phyloP scores from a whole-genome alignment of 1,140 invertebrate genomes.

The Zaprionus nigranus region DNA sequence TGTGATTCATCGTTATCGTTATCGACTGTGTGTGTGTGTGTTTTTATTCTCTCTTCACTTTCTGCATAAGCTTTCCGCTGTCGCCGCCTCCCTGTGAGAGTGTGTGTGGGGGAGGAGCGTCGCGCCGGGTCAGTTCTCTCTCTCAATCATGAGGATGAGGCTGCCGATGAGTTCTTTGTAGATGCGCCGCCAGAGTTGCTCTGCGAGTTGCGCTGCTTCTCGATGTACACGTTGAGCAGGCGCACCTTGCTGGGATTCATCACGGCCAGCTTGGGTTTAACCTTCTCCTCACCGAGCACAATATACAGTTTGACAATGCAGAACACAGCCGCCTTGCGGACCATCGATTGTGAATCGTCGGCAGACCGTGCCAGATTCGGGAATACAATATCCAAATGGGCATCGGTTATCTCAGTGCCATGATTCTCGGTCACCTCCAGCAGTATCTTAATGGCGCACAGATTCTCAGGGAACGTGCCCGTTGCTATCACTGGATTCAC shows the following conservation, averaged over 20 bases:
- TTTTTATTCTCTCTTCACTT: conserved; percentile 35
- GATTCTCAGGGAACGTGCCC: conserved; percentile 92
- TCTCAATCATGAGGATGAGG: conserved; percentile 81
- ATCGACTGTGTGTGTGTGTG: conserved; percentile 53
- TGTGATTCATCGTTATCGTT: conserved; percentile 48
- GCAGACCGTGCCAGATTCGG: conserved; percentile 94
- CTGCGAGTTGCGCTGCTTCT: conserved; percentile 68
- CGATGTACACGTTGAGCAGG: conserved; percentile 78
- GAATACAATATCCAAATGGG: conserved; percentile 92
- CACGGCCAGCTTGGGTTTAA: conserved; percentile 91
- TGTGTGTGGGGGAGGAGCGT: conserved; percentile 8
- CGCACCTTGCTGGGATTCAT: conserved; percentile 92
- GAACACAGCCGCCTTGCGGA: conserved; percentile 97
- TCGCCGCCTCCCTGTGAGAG: conserved; percentile 58
- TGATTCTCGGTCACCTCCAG: conserved; percentile 92
- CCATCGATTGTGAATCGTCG: conserved; percentile 94
- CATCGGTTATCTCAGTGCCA: conserved; percentile 89
- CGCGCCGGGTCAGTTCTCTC: conserved; percentile 12
- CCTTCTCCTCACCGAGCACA: conserved; percentile 92
- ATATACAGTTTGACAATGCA: conserved; percentile 97
- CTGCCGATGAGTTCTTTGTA: conserved; percentile 81
- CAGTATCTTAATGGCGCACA: conserved; percentile 97
- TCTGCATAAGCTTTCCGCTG: conserved; percentile 35
- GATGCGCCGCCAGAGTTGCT: conserved; percentile 56
- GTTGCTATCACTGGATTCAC: conserved; percentile 92